Evolutionary conservation across 2,888 invertebrate species (phyloP), one percentile per base, ranked within the genome.

Genomic region (Agonopterix arenella): DNA sequence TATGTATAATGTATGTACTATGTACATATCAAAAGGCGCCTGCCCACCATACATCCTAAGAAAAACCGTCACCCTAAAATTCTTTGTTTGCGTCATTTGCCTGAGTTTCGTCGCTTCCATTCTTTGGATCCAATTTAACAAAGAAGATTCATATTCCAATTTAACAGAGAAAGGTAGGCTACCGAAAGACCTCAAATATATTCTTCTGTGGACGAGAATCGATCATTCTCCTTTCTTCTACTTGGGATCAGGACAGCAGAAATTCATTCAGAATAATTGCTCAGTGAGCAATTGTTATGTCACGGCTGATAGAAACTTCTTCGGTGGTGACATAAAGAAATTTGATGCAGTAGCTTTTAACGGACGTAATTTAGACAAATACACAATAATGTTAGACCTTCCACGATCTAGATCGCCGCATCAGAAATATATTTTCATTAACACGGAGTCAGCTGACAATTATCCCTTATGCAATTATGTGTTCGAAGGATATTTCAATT

Each of bases 391-490:
- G 4, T 51, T 18, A 18, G 18, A 28, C 28, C 28, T 83, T 1
- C 89, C 88, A 1, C 47, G 46, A 9, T 40, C 45, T 2, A 64
- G 89, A 37, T 72, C 75, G 0, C 55, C 59, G 0, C 65, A 72
- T n/a, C 89, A 89, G 50, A 81, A 80, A 56, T 89, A 82, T 50
- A 76, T 89, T 49, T 89, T 60, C 55, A 68, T 85, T 44, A 81
- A 80, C 48, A 76, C 76, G 66, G 89, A 89, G 58, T 89, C 89
- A 0, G 63, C 84, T 0, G 77, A 79, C 1, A 79, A 85, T 54
- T 76, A 68, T 50, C 86, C 88, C 0, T 63, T 82, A 0, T 88
- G 86, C 52, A 53, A 56, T 3, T 43, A 56, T 1, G 49, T 52
- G 13, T 88, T 68, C 38, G 79, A 89, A 10, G 63, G 69, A 5